phyloP scores from a whole-genome alignment of 2,888 invertebrate genomes.

The Eupithecia centaureata region DNA sequence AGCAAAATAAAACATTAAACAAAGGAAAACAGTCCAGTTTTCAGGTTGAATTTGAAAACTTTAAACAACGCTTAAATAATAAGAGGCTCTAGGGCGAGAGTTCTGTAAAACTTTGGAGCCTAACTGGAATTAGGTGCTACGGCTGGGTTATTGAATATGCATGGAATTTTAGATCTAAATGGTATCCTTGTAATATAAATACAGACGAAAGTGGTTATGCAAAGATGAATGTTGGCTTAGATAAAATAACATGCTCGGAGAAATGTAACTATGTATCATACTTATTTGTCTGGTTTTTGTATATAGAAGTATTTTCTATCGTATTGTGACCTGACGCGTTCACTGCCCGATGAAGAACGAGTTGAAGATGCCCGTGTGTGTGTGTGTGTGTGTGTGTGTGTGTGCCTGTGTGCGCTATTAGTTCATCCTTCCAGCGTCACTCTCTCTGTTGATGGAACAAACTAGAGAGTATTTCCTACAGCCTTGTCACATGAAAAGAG shows the following conservation, averaged over 20 bases:
- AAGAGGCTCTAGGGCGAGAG: constrained; percentile 10
- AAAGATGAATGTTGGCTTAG: neutral
- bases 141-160: constrained; percentile 26
- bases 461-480: too few species aligned
- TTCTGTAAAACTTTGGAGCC: constrained; percentile 26
- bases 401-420: too few species aligned
- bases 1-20: neutral
- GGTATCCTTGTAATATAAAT: neutral
- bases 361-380: neutral
- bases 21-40: constrained; percentile 4
- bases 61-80: constrained; percentile 32
- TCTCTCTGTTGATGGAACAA: too few species aligned
- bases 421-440: neutral
- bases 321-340: neutral
- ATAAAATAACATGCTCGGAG: neutral
- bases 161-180: constrained; percentile 28
- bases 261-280: neutral
- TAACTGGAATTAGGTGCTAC: constrained; percentile 23
- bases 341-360: neutral
- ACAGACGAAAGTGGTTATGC: neutral
- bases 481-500: too few species aligned
- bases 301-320: neutral
- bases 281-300: neutral
- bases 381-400: too few species aligned
- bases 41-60: constrained; percentile 20